Base-by-base conservation (phyloP, 2,113 vertebrate genomes). In the Passer domesticus region DNA sequence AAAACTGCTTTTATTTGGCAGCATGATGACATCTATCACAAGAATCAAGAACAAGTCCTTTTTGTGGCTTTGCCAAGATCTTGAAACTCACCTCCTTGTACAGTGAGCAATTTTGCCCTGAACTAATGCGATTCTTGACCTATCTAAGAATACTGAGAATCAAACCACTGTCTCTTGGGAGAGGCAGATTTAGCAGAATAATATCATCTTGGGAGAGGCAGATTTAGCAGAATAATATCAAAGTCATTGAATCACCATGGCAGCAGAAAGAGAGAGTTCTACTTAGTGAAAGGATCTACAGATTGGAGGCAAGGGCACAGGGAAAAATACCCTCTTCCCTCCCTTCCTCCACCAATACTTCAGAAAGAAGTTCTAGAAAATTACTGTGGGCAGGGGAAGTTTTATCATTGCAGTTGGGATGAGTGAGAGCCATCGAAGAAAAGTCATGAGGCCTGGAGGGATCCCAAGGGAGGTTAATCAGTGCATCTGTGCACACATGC, bases 81-180 rank as follows among this genome's bases (percentile, higher is more conserved):
- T 89, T 92, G 87, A 95, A 95, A 94, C 70, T 94, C 92, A 86
- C 91, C 91, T 95, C 69, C 85, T 86, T 89, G 87, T 94, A 81
- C 75, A 67, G 73, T 92, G 88, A 95, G 90, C 68, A 70, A 87
- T 95, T 95, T 83, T 96, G 95, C 95, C 95, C 91, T 6, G 19
- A 95, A 87, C 84, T 97, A 96, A 97, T 97, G 79, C 0, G 16
- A 95, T 96, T 92, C 96, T 97, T 97, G 95, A 97, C 94, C 95
- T 96, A 83, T 59, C 75, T 92, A 89, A 95, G 94, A 94, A 90
- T 21, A 8, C 62, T 0, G 2, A 87, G 90, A 92, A 96, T 95
- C 87, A 95, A 95, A 92, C 70, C 7, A 2, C 60, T 2, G 8
- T 69, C 95, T 92, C 96, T 91, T 86, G 90, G 93, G 93, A 96